These are phyloP conservation scores for Podotricha telesiphe DNA, from an alignment of 2,888 invertebrate species.

Conservation along the genomic window DNA sequence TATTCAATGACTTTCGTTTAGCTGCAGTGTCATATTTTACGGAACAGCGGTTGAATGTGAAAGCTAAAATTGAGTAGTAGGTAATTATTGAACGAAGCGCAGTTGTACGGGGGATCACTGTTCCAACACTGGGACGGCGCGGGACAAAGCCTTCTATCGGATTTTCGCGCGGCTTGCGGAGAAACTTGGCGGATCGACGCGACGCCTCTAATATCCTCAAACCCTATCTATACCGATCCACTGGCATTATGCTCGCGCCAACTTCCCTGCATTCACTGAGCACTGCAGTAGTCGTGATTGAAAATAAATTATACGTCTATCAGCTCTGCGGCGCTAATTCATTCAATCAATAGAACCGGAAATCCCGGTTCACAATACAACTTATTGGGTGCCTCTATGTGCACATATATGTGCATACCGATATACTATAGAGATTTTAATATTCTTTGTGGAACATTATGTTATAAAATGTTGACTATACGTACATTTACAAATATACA, in stretches of 20 bases:
- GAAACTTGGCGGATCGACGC: conserved; percentile 41
- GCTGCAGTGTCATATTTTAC: conserved; percentile 24
- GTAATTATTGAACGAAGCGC: conserved; percentile 32
- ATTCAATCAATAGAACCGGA: conserved; percentile 37
- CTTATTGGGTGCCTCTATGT: not conserved
- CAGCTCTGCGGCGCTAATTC: conserved; percentile 40
- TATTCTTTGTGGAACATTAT: not conserved
- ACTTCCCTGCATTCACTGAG: conserved; percentile 41
- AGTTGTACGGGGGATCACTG: not conserved
- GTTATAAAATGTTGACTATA: no score
- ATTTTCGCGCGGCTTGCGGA: conserved; percentile 43
- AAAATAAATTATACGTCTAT: conserved; percentile 48
- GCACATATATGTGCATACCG: not conserved
- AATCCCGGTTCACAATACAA: conserved; percentile 19
- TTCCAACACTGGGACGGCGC: conserved; percentile 12
- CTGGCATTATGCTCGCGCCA: conserved; percentile 39
- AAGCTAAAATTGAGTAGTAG: not conserved
- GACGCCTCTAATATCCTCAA: conserved; percentile 45
- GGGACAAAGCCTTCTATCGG: conserved; percentile 41
- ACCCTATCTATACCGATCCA: conserved; percentile 40
- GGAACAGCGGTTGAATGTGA: not conserved
- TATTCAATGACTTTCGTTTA: conserved; percentile 60
- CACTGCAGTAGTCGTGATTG: conserved; percentile 45
- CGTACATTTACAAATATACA: no score
- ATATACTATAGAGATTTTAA: not conserved